These are phyloP conservation scores for Paramisgurnus dabryanus DNA, from an alignment of 2,113 vertebrate genomes.

Conservation along the genomic window DNA sequence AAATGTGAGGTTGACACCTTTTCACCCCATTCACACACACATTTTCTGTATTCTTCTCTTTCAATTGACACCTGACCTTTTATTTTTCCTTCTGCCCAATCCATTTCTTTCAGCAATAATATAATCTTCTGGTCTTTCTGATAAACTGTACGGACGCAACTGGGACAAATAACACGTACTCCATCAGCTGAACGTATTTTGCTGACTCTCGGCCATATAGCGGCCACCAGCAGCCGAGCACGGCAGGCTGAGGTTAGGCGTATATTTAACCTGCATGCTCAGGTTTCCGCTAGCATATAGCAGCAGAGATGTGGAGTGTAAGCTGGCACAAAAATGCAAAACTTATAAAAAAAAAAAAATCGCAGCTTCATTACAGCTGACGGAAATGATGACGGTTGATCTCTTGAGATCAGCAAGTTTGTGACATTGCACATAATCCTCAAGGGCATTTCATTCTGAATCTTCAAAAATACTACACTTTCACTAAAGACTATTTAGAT, in stretches of 20 bases:
- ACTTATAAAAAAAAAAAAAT: neutral
- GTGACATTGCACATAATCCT: slow-evolving; percentile 1
- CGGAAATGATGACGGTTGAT: slow-evolving; percentile 7
- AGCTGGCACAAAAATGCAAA: slow-evolving; percentile 9
- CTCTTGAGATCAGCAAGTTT: slow-evolving; percentile 7
- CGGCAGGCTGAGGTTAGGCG: slow-evolving; percentile 29
- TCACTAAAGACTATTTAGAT: neutral
- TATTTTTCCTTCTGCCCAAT: neutral
- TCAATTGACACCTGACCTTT: neutral
- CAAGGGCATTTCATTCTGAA: neutral
- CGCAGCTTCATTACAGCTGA: neutral
- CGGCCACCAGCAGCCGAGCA: neutral
- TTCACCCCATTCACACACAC: slow-evolving; percentile 45
- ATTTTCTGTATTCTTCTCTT: neutral
- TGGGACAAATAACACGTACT: neutral
- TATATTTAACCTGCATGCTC: slow-evolving; percentile 71
- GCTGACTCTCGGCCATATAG: slow-evolving; percentile 45
- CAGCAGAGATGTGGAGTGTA: slow-evolving; percentile 25
- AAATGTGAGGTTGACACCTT: slow-evolving; percentile 33
- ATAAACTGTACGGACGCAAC: neutral
- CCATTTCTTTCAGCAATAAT: slow-evolving; percentile 2
- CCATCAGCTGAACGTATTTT: neutral
- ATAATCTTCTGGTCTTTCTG: neutral
- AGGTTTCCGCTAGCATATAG: slow-evolving; percentile 60
- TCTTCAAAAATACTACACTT: neutral